These are phyloP conservation scores for Coelopa frigida DNA, from an alignment of 1,140 invertebrate genomes.

Conservation along the genomic window DNA sequence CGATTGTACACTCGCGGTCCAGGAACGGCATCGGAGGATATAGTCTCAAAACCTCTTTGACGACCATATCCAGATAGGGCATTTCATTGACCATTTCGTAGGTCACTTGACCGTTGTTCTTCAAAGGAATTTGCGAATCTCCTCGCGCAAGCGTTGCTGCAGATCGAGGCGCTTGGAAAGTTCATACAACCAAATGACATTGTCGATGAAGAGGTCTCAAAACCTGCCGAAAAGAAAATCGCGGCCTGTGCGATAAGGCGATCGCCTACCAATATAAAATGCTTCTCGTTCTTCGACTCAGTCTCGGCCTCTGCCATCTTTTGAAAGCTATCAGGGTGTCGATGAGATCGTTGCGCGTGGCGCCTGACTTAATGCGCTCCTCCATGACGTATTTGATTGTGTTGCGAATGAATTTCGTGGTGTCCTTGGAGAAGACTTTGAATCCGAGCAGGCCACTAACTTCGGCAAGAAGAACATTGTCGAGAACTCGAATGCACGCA, in stretches of 20 bases:
- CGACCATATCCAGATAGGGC: slow-evolving; percentile 55
- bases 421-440: slow-evolving; percentile 25
- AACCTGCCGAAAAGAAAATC: slow-evolving; percentile 66
- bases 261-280: too few species aligned
- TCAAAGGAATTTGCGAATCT: slow-evolving; percentile 51
- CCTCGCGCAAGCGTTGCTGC: slow-evolving; percentile 56
- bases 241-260: slow-evolving; percentile 59
- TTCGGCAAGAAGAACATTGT: slow-evolving; percentile 46
- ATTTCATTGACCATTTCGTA: slow-evolving; percentile 57
- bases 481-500: slow-evolving; percentile 46
- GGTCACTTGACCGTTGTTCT: slow-evolving; percentile 48
- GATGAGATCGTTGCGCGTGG: slow-evolving; percentile 44
- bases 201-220: slow-evolving; percentile 67
- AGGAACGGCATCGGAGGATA: slow-evolving; percentile 36
- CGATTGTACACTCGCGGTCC: slow-evolving; percentile 25
- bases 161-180: slow-evolving; percentile 60
- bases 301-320: slow-evolving; percentile 19
- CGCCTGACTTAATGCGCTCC: slow-evolving; percentile 29
- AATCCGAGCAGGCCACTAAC: slow-evolving; percentile 23
- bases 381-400: slow-evolving; percentile 38
- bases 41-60: slow-evolving; percentile 46
- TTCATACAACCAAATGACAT: slow-evolving; percentile 59
- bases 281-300: slow-evolving; percentile 31
- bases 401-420: slow-evolving; percentile 29
- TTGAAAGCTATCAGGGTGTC: slow-evolving; percentile 45